Evolutionary conservation across 1,140 invertebrate species (phyloP), one percentile per base, ranked within the genome.

Genomic region (Drosophila bocqueti): DNA sequence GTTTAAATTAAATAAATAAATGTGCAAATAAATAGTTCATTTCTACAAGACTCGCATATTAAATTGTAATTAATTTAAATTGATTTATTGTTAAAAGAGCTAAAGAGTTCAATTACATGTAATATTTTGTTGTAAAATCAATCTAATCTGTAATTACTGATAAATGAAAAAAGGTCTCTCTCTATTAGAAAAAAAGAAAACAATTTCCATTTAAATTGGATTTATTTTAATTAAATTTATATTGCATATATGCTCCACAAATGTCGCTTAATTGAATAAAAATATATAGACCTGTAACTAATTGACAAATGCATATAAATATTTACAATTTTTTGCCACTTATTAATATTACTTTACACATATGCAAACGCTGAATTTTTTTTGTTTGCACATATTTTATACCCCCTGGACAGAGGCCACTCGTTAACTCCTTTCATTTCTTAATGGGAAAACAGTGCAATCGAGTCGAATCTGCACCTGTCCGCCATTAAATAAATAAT

Each of bases 401-500:
- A 36, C 15, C 58, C 36, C n/a, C 47, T 16, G 24, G 15, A 24
- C 4, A 55, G 34, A 18, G 34, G 34, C 31, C 52, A 55, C 8
- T 55, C 34, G 54, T 54, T 45, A 59, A 50, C 43, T 36, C 71
- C 43, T 62, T 79, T 76, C 68, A 65, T 83, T 83, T 83, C 76
- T 83, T 83, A 83, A 83, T 83, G 81, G 71, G 52, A 71, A 66
- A 75, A 75, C 62, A 64, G 18, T 43, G 47, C 61, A 65, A 80
- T 78, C 71, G 49, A 61, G 67, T 34, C 46, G 60, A 62, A 68
- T 68, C 45, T 77, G 72, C 79, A 82, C 74, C 79, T 82, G 79
- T 76, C 49, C 40, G 50, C 73, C 62, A 46, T 79, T 71, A 62
- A 79, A 64, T 66, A 63, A 71, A 83, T 83, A 69, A 77, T 50